Evolutionary conservation across 2,797 vertebrate species (phyloP), one percentile per base, ranked within the genome.

Genomic region (Onychomys torridus): DNA sequence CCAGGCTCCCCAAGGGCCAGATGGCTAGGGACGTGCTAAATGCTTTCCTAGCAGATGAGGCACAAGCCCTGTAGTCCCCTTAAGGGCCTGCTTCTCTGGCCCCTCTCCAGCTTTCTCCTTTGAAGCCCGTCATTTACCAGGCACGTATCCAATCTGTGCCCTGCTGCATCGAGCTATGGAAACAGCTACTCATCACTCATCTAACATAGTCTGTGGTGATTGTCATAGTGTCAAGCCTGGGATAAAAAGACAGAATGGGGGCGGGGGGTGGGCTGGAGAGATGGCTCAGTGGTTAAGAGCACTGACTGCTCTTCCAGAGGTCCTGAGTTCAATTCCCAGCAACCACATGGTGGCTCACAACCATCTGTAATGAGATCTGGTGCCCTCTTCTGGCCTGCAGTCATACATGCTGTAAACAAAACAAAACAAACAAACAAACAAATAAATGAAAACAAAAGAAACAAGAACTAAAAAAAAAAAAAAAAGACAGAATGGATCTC

Each of bases 1-100:
- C 76, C 89, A 89, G 90, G 57, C 91, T 65, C 61, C 27, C 76
- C 25, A 52, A 43, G 34, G 2, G 89, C 82, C 94, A 91, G 78
- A 95, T 87, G 79, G 90, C 61, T 32, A 37, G 34, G 65, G 8
- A 67, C 2, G 25, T 3, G 4, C 12, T 57, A 88, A 75, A 89
- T 23, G n/a, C 65, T 73, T 71, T 52, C 83, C 95, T 2, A 4
- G 61, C 78, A 61, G 69, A 94, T 0, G 46, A 83, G 76, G 11
- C 6, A 5, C 5, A 8, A 61, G 85, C 55, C 85, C 85, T 49
- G 29, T 1, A 95, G 95, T 92, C 90, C 82, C 57, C 88, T 57
- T 23, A 0, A 52, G 85, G 32, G 57, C 59, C 93, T 49, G 19
- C 49, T 65, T n/a, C 69, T 78, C 67, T 17, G 0, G 27, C 37